Evolutionary conservation across 2,888 invertebrate genomes (phyloP).

Genomic region (Drosophila histrio): DNA sequence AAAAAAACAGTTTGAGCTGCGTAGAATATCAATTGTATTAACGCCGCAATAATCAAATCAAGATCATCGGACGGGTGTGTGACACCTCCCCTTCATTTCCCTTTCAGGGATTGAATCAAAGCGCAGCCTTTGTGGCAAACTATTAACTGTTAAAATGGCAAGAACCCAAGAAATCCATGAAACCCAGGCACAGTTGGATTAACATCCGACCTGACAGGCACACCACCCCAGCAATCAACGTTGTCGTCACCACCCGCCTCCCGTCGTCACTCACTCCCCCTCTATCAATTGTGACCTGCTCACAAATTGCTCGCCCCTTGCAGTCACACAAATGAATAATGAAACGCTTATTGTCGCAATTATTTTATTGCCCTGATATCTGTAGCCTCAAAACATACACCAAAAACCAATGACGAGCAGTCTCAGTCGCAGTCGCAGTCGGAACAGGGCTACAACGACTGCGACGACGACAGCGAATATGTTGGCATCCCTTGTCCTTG

Average conservation of each 20-base stretch:
- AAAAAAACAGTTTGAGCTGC: constrained; percentile 51
- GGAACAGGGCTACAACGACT: constrained; percentile 12
- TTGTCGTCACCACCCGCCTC: constrained; percentile 26
- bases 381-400: constrained; percentile 78
- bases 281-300: constrained; percentile 57
- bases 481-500: constrained; percentile 41
- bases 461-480: constrained; percentile 19
- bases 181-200: constrained; percentile 71
- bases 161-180: constrained; percentile 61
- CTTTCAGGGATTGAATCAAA: constrained; percentile 61
- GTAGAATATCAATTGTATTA: constrained; percentile 77
- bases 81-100: constrained; percentile 39
- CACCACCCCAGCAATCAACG: constrained; percentile 63
- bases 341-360: constrained; percentile 85
- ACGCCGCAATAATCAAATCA: constrained; percentile 79
- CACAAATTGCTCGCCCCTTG: constrained; percentile 76
- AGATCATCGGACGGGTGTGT: constrained; percentile 64
- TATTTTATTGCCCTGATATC: constrained; percentile 84
- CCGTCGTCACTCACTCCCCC: neutral
- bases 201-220: constrained; percentile 52
- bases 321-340: constrained; percentile 82
- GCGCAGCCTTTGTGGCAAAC: constrained; percentile 70
- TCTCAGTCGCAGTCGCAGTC: constrained; percentile 6
- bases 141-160: constrained; percentile 78
- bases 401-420: constrained; percentile 38